Evolutionary conservation across 1,140 invertebrate genomes (phyloP).

Genomic region (Drepana arcuata): DNA sequence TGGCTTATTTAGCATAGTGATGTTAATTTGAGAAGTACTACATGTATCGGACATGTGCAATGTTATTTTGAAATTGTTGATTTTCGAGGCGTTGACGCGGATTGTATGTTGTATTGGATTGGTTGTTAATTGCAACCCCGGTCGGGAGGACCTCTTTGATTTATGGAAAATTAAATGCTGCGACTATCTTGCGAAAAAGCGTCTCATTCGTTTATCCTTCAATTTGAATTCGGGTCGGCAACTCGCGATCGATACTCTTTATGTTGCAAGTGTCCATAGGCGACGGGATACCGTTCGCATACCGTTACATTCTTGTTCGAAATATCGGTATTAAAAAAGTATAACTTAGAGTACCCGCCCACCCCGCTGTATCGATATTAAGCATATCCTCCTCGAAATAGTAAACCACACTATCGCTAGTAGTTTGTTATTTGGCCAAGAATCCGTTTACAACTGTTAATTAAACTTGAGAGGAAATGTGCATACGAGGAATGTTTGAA

Average conservation of each 20-base stretch:
- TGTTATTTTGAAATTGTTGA: slow-evolving; percentile 26
- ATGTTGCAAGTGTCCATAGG: no score
- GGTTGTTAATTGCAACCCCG: slow-evolving; percentile 42
- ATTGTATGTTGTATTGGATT: slow-evolving; percentile 35
- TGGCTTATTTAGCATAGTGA: no score
- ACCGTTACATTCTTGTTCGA: no score
- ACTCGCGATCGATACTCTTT: no score
- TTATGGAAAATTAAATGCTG: slow-evolving; percentile 51
- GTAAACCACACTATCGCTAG: slow-evolving; percentile 23
- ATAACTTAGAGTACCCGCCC: no score
- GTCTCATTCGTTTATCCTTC: slow-evolving; percentile 41
- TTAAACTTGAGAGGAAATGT: slow-evolving; percentile 17
- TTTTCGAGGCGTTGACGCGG: slow-evolving; percentile 29
- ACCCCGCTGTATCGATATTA: no score
- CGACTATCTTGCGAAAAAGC: slow-evolving; percentile 20
- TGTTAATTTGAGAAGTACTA: slow-evolving; percentile 7
- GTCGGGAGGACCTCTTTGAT: slow-evolving; percentile 32
- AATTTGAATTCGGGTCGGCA: no score
- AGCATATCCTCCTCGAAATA: no score
- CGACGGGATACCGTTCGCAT: no score
- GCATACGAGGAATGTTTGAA: slow-evolving; percentile 17
- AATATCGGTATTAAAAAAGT: no score
- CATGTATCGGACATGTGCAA: slow-evolving; percentile 8
- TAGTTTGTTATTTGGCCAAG: slow-evolving; percentile 23
- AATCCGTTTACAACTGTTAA: slow-evolving; percentile 23